Percentiles rank a stretch among this genome's conserved stretches.
phyloP scores from a whole-genome alignment of 1,140 invertebrate genomes.

The Holotrichia oblita region DNA sequence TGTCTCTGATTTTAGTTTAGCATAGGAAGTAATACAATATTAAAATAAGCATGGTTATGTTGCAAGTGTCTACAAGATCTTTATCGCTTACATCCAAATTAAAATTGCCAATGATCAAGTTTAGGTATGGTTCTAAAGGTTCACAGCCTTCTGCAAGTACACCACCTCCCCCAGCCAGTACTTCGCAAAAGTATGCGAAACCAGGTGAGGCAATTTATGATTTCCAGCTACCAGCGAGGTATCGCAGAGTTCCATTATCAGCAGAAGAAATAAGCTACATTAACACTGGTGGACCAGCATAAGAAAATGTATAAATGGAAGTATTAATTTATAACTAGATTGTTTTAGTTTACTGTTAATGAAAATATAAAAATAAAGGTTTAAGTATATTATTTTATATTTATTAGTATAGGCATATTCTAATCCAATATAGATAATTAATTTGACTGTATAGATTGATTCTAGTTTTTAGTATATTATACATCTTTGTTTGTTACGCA shows the following conservation, averaged over 20 bases:
- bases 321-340: slow-evolving; percentile 27
- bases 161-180: neutral
- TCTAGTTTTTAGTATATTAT: too few relatives aligned
- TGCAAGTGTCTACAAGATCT: neutral
- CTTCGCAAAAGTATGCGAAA: neutral
- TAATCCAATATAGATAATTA: too few relatives aligned
- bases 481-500: too few relatives aligned
- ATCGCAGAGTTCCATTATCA: neutral
- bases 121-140: neutral
- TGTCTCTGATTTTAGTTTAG: neutral
- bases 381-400: too few relatives aligned
- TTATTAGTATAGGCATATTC: too few relatives aligned
- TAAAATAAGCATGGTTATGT: neutral
- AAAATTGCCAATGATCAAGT: slow-evolving; percentile 26
- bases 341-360: slow-evolving; percentile 19
- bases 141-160: neutral
- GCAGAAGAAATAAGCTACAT: slow-evolving; percentile 36
- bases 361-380: slow-evolving; percentile 5
- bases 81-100: slow-evolving; percentile 24
- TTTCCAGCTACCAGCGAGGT: slow-evolving; percentile 15
- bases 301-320: neutral
- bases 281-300: slow-evolving; percentile 35
- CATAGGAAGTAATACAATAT: too few relatives aligned
- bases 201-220: slow-evolving; percentile 34
- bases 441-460: too few relatives aligned